Evolutionary conservation across 2,888 invertebrate species (phyloP).

Genomic region (Metallyticus violacea): DNA sequence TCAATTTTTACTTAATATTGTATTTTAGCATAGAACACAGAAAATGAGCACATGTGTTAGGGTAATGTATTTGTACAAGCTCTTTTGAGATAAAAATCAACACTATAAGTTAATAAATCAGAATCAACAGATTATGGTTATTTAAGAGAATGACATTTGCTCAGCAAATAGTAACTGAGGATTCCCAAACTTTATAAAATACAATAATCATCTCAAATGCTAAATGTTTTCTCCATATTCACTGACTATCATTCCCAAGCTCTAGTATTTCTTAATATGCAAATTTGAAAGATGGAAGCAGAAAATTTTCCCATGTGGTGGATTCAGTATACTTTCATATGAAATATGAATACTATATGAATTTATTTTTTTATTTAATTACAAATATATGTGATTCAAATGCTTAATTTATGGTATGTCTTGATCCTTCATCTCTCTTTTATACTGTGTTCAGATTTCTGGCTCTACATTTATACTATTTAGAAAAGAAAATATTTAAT

Average conservation of each 20-base stretch:
- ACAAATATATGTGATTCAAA: background rate
- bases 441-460: background rate
- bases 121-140: background rate
- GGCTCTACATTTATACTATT: background rate
- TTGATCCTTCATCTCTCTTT: background rate
- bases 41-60: background rate
- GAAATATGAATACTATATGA: background rate
- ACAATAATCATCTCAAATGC: background rate
- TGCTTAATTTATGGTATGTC: background rate
- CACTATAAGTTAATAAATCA: background rate
- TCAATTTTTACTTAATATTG: background rate
- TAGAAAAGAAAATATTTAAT: background rate
- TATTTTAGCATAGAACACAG: background rate
- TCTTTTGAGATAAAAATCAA: background rate
- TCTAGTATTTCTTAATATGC: background rate
- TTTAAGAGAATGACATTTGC: background rate
- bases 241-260: background rate
- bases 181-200: background rate
- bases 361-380: background rate
- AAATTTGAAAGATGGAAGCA: background rate
- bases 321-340: background rate
- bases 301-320: background rate
- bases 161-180: background rate
- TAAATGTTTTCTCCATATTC: background rate
- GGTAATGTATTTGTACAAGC: too few species aligned